Evolutionary conservation across 2,797 vertebrate genomes (phyloP), one percentile per base, ranked within the genome.

Genomic region (Sus cebifrons): DNA sequence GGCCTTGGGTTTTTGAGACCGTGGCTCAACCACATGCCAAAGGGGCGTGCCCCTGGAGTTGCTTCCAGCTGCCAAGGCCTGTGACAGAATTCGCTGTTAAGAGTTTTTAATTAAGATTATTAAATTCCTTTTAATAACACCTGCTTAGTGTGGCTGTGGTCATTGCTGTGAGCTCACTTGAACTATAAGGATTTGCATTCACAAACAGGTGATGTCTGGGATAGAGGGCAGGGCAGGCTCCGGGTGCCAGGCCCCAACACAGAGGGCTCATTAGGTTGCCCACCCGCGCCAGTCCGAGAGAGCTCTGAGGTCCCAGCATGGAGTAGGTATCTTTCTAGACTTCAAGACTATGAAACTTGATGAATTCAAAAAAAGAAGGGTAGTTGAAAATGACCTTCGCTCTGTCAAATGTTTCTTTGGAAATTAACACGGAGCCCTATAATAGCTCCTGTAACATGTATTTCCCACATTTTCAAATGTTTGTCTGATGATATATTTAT

Each of bases 91-190:
- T 98, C 96, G 97, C 97, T 98, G 97, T 98, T 97, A 98, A 97
- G 98, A 97, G 98, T 99, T 98, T 99, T 99, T 98, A 99, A 98
- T 98, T 98, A 98, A 99, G 98, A 98, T 97, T 98, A 99, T 98
- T 99, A 99, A 99, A 99, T 98, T 98, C 98, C 98, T 98, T 99
- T 99, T 98, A 98, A 98, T 98, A 99, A 98, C 97, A 98, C 52
- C 70, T 82, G 89, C 89, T 78, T 85, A 82, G 86, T 56, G 74
- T 96, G 93, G 67, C 73, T 95, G 89, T 97, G 93, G 29, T 98
- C 93, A 97, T 96, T 98, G 87, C 60, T 64, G 2, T 58, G 91
- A 36, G 5, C 58, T 74, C 21, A 29, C 29, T 40, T 29, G 58
- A 54, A 27, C n/a, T 62, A 27, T 40, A 49, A 44, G 67, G 64